Conservation (phyloP, 2,113 vertebrate species). For the Bubo scandiacus region DNA sequence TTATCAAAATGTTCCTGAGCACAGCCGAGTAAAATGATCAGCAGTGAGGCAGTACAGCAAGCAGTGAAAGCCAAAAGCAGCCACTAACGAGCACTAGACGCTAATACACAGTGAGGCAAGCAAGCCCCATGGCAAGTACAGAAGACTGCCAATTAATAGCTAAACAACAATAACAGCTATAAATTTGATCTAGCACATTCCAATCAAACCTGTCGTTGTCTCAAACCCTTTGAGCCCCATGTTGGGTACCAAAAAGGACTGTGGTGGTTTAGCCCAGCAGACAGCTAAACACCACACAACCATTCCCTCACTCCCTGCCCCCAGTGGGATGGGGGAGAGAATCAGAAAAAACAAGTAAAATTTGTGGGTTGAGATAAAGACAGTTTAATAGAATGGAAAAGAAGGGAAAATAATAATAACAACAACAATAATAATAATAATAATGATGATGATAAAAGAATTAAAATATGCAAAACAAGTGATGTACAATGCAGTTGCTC, state of each 20-base stretch:
- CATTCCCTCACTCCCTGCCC: background rate
- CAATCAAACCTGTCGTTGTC: too few species aligned
- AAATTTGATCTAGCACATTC: background rate
- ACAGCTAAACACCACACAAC: background rate
- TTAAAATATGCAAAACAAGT: background rate
- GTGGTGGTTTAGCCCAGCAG: background rate
- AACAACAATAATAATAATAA: background rate
- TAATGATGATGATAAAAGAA: background rate
- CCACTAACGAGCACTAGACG: background rate
- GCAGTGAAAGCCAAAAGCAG: background rate
- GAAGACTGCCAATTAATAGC: background rate
- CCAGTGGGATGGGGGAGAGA: background rate
- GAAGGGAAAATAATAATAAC: background rate
- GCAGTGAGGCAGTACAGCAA: background rate
- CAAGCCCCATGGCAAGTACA: background rate
- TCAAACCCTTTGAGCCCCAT: background rate
- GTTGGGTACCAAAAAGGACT: background rate
- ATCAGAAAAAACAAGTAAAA: background rate
- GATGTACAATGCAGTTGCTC: background rate
- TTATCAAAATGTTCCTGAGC: background rate
- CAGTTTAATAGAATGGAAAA: background rate
- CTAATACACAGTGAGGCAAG: background rate
- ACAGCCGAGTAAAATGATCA: background rate
- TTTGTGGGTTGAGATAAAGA: background rate
- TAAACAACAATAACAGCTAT: background rate